phyloP scores from a whole-genome alignment of 2,113 vertebrate genomes.

The Ifrita kowaldi region DNA sequence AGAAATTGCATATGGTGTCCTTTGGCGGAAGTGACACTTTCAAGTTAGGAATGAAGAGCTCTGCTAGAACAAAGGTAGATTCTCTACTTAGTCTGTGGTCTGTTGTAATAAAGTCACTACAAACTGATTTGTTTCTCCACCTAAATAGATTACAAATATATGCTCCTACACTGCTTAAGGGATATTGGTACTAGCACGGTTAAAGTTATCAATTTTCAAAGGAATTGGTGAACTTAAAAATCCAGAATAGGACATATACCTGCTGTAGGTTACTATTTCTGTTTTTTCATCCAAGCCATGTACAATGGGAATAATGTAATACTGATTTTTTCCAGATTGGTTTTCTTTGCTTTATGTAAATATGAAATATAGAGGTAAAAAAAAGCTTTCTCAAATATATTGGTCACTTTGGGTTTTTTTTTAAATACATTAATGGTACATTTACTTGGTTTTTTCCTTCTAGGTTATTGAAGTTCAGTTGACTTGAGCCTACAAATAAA shows the following conservation, averaged over 20 bases:
- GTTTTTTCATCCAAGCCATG: neutral
- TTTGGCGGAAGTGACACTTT: neutral
- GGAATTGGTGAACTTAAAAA: neutral
- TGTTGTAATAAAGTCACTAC: neutral
- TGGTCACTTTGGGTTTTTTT: too few species aligned
- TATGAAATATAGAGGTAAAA: neutral
- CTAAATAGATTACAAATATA: neutral
- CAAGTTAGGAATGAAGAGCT: neutral
- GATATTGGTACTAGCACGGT: neutral
- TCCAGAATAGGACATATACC: fast-evolving
- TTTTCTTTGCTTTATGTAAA: neutral
- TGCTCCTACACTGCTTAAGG: neutral
- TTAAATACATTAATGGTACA: neutral
- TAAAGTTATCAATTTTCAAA: neutral
- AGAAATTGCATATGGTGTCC: neutral
- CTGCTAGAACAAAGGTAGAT: neutral
- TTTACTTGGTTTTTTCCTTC: neutral
- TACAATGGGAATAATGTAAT: neutral
- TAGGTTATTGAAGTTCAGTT: neutral
- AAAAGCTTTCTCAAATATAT: neutral
- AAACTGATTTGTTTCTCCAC: neutral
- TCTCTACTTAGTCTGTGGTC: neutral
- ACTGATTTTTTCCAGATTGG: fast-evolving
- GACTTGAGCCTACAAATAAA: neutral
- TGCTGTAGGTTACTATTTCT: neutral